These are phyloP conservation scores for Sinocyclocheilus anophthalmus DNA, from an alignment of 2,113 vertebrate species.

Conservation along the genomic window DNA sequence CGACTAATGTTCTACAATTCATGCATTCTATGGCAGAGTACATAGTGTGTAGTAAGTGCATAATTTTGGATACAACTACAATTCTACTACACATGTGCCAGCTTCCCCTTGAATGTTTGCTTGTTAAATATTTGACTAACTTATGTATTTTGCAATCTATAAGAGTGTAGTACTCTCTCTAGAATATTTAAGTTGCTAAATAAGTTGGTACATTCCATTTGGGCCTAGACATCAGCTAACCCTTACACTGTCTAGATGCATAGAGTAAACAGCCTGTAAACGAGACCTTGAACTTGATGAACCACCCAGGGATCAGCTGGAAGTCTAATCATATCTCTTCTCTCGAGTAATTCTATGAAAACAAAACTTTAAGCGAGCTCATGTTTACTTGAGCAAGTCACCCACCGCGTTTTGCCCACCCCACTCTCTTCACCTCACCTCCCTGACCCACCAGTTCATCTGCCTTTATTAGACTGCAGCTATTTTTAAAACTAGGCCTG, in stretches of 20 bases:
- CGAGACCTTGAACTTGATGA: not conserved
- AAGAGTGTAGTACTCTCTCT: too few relatives aligned
- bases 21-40: too few relatives aligned
- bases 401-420: constrained; percentile 13
- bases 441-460: constrained; percentile 44
- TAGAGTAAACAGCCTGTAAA: constrained; percentile 19
- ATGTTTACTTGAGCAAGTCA: constrained; percentile 41
- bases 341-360: constrained; percentile 41
- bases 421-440: constrained; percentile 13
- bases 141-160: too few relatives aligned
- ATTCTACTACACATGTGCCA: not conserved
- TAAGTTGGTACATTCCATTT: not conserved
- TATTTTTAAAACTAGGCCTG: constrained; percentile 41
- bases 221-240: not conserved
- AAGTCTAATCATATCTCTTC: constrained; percentile 41
- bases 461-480: constrained; percentile 35
- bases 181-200: not conserved
- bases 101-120: not conserved
- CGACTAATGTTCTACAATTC: too few relatives aligned
- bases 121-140: too few relatives aligned
- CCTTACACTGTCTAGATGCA: constrained; percentile 20
- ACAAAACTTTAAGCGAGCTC: constrained; percentile 37
- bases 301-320: constrained; percentile 40
- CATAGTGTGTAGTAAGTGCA: too few relatives aligned
- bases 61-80: too few relatives aligned